Evolutionary conservation across 2,113 vertebrate species (phyloP), one percentile per base, ranked within the genome.

Genomic region (Caranx ignobilis): DNA sequence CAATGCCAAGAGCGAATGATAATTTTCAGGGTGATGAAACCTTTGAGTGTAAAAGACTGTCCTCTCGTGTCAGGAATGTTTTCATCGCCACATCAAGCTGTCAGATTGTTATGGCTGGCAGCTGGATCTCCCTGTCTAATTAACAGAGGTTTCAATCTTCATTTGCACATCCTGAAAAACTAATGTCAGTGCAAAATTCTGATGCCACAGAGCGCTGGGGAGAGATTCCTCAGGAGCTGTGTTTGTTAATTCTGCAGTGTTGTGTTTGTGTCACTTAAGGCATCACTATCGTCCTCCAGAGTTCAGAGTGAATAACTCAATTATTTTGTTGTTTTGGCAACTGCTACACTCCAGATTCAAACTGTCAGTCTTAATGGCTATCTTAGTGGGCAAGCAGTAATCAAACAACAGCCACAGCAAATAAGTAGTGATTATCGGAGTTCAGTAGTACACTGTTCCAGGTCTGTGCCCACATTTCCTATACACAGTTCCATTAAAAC

Each of bases 311-410:
- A 69, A 35, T 68, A 15, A 13, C 35, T 47, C 21, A 70, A 10
- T 77, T 66, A 74, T 65, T 59, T 48, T 45, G 9, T 39, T 71
- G 61, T 62, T 73, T 54, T 55, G 32, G 54, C 2, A 47, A 55
- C 8, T 55, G 55, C 48, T 69, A 32, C 11, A 3, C 70, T 55
- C 11, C 48, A 34, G 31, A 59, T 2, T 8, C 64, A 70, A 35
- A 48, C 19, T 37, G 32, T 74, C 21, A 9, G 56, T 50, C 21
- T 71, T 34, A 70, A 75, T 31, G 45, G 45, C 0, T 32, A 41
- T 55, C 37, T 56, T 35, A 37, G 18, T 54, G 16, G 0, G 32
- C 56, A 32, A 10, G 21, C 7, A 47, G 19, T 31, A 26, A 87
- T 73, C 18, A 50, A 66, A 35, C 4, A 56, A 48, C 67, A 83